Evolutionary conservation across 2,797 vertebrate species (phyloP), one percentile per base, ranked within the genome.

Genomic region (Acomys russatus): DNA sequence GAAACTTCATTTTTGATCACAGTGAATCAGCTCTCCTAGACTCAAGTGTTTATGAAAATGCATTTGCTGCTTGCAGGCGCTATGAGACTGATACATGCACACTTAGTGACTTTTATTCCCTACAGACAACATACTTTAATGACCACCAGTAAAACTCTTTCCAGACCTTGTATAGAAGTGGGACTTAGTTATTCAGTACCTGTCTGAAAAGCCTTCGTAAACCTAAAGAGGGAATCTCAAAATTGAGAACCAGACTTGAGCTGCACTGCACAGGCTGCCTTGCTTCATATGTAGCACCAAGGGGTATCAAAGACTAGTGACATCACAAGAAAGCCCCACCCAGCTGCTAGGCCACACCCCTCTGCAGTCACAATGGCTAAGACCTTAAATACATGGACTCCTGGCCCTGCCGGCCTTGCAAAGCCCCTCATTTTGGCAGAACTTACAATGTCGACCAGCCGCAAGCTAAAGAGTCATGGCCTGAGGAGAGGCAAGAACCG

Each of bases 361-460:
- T 84, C 71, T 7, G 12, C 12, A 22, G 80, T 98, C 97, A 98
- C 77, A 97, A 98, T 97, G 95, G 78, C 93, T 77, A 86, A 97
- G 94, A 76, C 94, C 35, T 97, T 98, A 98, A 97, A 98, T 98
- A 97, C 90, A 77, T 28, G 51, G 86, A 54, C 78, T 90, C 70
- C n/a, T 0, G 7, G 86, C 88, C 85, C 96, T 80, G 76, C 1
- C 0, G 49, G 94, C 89, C 73, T 86, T 96, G 77, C 94, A 95
- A 96, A 97, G 96, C 86, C 94, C 97, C 92, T 94, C 95, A 88
- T 88, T 93, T 96, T 87, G 95, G 95, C 96, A 96, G 92, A 96
- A 96, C 92, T 73, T 79, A 94, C 94, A 28, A 97, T 98, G 97
- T 95, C 97, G 51, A 97, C 94, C 95, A 97, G 80, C 96, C 92